Conservation (phyloP, 2,888 invertebrate species). For the Eugnorisma glareosa region DNA sequence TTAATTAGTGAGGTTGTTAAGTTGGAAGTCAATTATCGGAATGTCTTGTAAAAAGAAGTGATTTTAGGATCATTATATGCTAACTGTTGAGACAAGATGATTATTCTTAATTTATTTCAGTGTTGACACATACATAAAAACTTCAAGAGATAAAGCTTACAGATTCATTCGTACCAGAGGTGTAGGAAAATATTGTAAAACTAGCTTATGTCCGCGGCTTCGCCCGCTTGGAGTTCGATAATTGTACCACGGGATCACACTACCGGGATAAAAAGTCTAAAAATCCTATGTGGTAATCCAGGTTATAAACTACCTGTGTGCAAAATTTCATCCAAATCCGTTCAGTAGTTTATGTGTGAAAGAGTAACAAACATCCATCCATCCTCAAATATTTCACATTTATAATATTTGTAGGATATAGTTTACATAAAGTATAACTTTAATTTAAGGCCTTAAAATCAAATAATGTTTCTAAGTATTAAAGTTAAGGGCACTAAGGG, state of each 20-base stretch:
- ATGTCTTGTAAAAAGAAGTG: slow-evolving; percentile 34
- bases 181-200: not conserved
- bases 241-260: no score
- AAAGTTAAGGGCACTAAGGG: not conserved
- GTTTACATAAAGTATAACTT: not conserved
- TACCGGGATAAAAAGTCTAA: no score
- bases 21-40: slow-evolving; percentile 54
- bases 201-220: no score
- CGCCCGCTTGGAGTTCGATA: no score
- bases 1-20: slow-evolving; percentile 70
- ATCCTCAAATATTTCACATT: no score
- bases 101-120: slow-evolving; percentile 31
- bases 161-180: not conserved
- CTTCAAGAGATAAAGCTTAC: not conserved
- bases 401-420: no score
- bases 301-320: no score
- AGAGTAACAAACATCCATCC: no score
- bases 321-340: no score
- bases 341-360: no score
- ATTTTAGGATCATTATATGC: slow-evolving; percentile 7
- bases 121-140: slow-evolving; percentile 18
- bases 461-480: not conserved
- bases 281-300: no score
- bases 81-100: not conserved
- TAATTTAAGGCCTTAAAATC: not conserved